phyloP scores from a whole-genome alignment of 2,888 invertebrate genomes.

The Cyclophora albipunctata region DNA sequence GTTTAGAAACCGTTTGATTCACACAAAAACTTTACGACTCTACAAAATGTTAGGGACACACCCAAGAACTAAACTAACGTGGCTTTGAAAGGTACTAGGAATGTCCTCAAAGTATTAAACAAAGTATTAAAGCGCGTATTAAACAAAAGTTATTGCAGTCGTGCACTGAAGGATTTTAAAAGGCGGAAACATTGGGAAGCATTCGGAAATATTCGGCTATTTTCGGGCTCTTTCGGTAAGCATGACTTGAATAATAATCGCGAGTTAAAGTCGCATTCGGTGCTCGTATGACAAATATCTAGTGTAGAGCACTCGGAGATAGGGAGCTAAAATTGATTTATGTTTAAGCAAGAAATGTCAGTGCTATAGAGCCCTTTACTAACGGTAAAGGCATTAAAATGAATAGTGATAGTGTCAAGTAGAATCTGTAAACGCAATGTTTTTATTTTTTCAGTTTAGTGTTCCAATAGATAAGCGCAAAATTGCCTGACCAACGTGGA shows the following conservation, averaged over 20 bases:
- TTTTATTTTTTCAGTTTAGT: too few relatives aligned
- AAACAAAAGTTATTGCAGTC: constrained; percentile 18
- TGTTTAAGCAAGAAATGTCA: too few relatives aligned
- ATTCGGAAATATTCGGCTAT: constrained; percentile 18
- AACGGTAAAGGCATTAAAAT: too few relatives aligned
- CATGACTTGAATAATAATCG: constrained; percentile 34
- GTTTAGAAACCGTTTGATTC: not conserved
- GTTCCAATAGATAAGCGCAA: too few relatives aligned
- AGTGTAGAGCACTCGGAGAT: too few relatives aligned
- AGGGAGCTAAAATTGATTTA: too few relatives aligned
- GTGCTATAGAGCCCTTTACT: too few relatives aligned
- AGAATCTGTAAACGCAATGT: too few relatives aligned
- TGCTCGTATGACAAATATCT: too few relatives aligned
- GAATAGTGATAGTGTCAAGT: too few relatives aligned
- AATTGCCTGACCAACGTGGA: too few relatives aligned
- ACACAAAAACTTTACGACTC: not conserved
- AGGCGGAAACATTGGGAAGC: constrained; percentile 7
- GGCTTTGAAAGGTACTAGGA: not conserved
- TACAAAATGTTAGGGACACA: not conserved
- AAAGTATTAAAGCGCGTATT: constrained; percentile 15
- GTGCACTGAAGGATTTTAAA: constrained; percentile 13
- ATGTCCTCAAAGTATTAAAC: constrained; percentile 5
- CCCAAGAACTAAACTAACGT: too few relatives aligned
- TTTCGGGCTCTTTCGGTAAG: constrained; percentile 20
- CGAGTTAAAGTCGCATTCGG: constrained; percentile 3